phyloP scores from a whole-genome alignment of 2,797 vertebrate genomes.

The Agapornis canus region DNA sequence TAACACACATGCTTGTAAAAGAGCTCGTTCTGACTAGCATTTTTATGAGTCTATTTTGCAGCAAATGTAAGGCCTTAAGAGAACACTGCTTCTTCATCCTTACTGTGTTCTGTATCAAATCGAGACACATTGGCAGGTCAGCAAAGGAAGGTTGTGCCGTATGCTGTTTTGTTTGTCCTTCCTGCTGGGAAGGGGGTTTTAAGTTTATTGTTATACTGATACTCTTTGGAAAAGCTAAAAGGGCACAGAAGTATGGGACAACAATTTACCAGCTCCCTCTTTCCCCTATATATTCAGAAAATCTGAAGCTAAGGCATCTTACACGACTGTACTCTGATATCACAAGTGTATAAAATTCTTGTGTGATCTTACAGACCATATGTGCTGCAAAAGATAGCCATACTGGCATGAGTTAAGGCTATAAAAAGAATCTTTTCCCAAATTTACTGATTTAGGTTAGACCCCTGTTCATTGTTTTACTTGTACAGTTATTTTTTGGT shows the following conservation, averaged over 20 bases:
- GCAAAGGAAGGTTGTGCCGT: not conserved
- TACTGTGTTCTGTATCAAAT: not conserved
- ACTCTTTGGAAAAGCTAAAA: not conserved
- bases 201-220: not conserved
- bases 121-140: not conserved
- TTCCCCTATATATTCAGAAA: not conserved
- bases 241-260: not conserved
- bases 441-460: slow-evolving; percentile 73
- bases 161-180: not conserved
- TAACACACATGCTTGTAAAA: accelerated
- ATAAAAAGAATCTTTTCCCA: slow-evolving; percentile 53
- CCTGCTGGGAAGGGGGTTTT: not conserved
- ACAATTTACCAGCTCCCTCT: not conserved
- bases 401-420: slow-evolving; percentile 64
- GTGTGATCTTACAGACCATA: slow-evolving; percentile 67
- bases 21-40: not conserved
- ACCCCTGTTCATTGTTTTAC: slow-evolving; percentile 71
- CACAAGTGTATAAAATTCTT: slow-evolving; percentile 55
- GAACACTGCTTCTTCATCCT: not conserved
- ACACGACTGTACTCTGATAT: slow-evolving; percentile 13
- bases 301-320: slow-evolving; percentile 34
- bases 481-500: slow-evolving; percentile 67
- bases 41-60: not conserved
- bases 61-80: not conserved
- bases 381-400: slow-evolving; percentile 70